Evolutionary conservation across 2,113 vertebrate species (phyloP).

Genomic region (Brachyhypopomus occidentalis): DNA sequence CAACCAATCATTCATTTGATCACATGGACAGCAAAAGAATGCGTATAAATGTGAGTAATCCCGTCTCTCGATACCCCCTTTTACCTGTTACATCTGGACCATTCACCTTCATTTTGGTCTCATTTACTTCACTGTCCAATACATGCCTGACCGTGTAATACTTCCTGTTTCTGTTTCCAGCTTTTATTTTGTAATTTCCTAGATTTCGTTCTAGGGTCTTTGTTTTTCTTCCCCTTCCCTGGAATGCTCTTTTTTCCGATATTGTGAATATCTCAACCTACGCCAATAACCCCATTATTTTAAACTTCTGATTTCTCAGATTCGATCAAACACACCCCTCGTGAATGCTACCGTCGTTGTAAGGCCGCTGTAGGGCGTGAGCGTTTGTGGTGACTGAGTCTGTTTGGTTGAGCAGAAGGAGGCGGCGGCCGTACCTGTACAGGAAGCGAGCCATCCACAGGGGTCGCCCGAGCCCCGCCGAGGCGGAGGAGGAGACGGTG

Average conservation of each 20-base stretch:
- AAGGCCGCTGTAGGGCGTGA: background rate
- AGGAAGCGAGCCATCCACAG: conserved; percentile 79
- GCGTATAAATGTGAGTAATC: conserved; percentile 77
- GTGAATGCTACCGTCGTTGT: conserved; percentile 22
- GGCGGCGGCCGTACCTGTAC: conserved; percentile 78
- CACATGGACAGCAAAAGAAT: conserved; percentile 80
- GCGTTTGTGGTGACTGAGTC: background rate
- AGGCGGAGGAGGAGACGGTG: conserved; percentile 60
- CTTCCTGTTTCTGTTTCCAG: conserved; percentile 21
- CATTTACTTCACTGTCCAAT: conserved; percentile 27
- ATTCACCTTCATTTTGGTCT: conserved; percentile 58
- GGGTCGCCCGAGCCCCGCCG: conserved; percentile 70
- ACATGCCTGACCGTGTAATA: background rate
- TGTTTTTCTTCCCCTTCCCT: conserved; percentile 59
- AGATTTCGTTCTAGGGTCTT: conserved; percentile 49
- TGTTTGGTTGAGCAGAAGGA: conserved; percentile 66
- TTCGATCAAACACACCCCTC: conserved; percentile 31
- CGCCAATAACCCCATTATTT: conserved; percentile 49
- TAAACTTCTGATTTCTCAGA: conserved; percentile 42
- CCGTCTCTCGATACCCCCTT: conserved; percentile 68
- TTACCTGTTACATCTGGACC: conserved; percentile 62
- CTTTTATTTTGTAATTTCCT: conserved; percentile 21
- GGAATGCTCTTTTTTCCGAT: conserved; percentile 55
- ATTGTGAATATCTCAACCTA: conserved; percentile 47
- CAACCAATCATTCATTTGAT: conserved; percentile 79